Evolutionary conservation across 2,888 invertebrate species (phyloP).

Genomic region (Melitaea athalia): DNA sequence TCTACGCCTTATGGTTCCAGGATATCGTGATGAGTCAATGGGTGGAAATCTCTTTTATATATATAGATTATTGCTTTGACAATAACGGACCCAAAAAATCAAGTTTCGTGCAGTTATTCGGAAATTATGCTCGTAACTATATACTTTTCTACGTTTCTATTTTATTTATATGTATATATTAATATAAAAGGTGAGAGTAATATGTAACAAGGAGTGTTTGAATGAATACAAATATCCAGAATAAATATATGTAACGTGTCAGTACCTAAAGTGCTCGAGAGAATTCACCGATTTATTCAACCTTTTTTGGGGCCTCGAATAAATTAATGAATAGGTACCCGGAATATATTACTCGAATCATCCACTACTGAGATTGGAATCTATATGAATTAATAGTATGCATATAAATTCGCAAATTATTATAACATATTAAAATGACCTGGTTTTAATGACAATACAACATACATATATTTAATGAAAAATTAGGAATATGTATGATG

Average conservation of each 20-base stretch:
- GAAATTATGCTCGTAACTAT: no score
- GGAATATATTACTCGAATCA: constrained; percentile 26
- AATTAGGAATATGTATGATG: no score
- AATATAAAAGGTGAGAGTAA: no score
- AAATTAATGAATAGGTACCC: constrained; percentile 25
- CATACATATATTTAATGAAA: background rate
- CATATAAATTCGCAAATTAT: background rate
- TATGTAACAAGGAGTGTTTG: background rate
- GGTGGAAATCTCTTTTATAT: no score
- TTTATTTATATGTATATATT: no score
- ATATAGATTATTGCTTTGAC: no score
- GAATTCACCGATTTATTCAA: constrained; percentile 9
- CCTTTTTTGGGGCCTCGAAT: constrained; percentile 22
- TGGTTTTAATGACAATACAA: background rate
- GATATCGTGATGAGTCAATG: no score
- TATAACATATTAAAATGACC: background rate
- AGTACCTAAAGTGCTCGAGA: background rate
- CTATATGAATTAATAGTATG: background rate
- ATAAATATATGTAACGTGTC: background rate
- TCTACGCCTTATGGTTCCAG: no score
- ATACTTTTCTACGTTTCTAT: no score
- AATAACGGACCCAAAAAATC: no score
- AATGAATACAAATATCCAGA: background rate
- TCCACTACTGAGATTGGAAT: constrained; percentile 1
- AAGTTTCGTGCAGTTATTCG: no score